phyloP scores from a whole-genome alignment of 2,888 invertebrate genomes.

The Megaustenia siamemsis region DNA sequence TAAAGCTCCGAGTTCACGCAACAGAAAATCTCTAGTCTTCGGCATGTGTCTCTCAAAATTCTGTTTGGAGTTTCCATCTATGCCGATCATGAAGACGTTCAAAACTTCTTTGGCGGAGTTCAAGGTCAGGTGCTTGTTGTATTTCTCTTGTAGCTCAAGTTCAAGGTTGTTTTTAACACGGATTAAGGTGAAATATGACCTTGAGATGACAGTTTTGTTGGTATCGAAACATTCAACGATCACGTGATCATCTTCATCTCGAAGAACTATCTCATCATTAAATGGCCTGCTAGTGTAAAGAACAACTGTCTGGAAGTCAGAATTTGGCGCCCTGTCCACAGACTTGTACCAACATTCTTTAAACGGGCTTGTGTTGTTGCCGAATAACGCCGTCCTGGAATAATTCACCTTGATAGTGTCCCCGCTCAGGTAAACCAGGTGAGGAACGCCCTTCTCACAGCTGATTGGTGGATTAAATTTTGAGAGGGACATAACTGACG shows the following conservation, averaged over 20 bases:
- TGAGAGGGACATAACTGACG: neutral
- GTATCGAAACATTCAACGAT: constrained; percentile 31
- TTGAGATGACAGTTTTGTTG: neutral
- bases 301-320: constrained; percentile 26
- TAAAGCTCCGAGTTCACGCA: neutral
- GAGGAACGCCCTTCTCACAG: neutral
- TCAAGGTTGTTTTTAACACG: constrained; percentile 4
- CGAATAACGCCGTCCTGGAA: neutral
- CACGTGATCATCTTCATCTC: constrained; percentile 13
- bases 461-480: neutral
- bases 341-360: constrained; percentile 23
- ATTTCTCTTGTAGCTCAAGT: neutral
- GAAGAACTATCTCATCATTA: neutral
- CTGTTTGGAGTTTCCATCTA: constrained; percentile 44
- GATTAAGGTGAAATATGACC: constrained; percentile 28
- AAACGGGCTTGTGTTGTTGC: neutral
- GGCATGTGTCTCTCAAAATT: constrained; percentile 33
- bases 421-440: constrained; percentile 24
- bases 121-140: neutral
- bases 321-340: neutral
- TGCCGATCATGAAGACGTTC: constrained; percentile 37
- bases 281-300: neutral
- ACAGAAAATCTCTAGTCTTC: constrained; percentile 25
- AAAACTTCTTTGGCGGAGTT: constrained; percentile 15
- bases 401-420: constrained; percentile 13